A percentile compares a stretch with the other conserved stretches of the same genome.
Conservation (phyloP, 1,140 invertebrate species). For the Atta texana region DNA sequence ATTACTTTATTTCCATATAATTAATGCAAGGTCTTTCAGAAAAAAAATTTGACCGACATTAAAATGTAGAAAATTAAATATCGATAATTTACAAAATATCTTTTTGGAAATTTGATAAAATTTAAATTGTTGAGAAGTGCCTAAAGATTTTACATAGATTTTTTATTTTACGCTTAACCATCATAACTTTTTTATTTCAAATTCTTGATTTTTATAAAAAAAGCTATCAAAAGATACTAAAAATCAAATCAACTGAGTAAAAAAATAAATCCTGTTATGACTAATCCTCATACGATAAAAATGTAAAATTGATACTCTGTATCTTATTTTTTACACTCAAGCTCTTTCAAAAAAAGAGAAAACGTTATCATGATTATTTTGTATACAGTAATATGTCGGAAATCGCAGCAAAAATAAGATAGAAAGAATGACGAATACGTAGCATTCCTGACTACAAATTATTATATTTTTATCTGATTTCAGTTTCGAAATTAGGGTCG, state of each 20-base stretch:
- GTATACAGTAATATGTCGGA: not conserved
- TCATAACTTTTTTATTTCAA: not conserved
- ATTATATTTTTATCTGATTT: conserved; percentile 9
- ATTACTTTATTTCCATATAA: too few species aligned
- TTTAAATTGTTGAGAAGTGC: not conserved
- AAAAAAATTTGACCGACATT: not conserved
- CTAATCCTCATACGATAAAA: not conserved
- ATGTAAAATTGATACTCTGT: not conserved
- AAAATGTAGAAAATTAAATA: not conserved
- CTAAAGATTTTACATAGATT: not conserved
- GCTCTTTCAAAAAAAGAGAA: not conserved
- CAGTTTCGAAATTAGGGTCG: conserved; percentile 4
- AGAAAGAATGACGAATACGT: not conserved
- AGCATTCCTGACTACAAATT: not conserved
- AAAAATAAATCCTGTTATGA: not conserved
- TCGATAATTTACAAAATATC: not conserved
- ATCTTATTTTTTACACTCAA: conserved; percentile 13
- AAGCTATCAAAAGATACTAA: not conserved
- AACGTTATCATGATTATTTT: not conserved
- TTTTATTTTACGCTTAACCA: not conserved
- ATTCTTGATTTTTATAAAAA: not conserved
- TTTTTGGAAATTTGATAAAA: not conserved
- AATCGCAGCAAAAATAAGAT: conserved; percentile 11
- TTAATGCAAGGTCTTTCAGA: not conserved
- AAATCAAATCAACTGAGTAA: not conserved